Conservation (phyloP, 2,797 vertebrate species). For the Podarcis siculus region DNA sequence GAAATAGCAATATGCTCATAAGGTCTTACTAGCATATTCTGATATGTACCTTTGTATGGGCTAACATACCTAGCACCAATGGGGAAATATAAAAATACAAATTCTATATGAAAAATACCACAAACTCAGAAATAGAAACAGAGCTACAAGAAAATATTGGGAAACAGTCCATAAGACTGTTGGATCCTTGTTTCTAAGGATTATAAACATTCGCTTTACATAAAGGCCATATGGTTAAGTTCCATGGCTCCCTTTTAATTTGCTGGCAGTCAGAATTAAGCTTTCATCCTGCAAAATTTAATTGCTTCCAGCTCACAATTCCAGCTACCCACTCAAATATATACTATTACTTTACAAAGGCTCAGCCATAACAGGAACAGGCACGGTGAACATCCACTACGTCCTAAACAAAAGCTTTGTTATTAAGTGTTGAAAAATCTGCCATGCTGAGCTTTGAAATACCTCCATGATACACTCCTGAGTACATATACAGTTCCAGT, state of each 20-base stretch:
- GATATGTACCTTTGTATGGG: neutral
- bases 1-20: neutral
- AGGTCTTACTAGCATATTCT: neutral
- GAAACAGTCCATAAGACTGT: neutral
- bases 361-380: neutral
- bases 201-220: constrained; percentile 54
- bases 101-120: neutral
- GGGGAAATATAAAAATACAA: neutral
- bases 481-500: neutral
- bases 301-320: neutral
- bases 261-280: constrained; percentile 2
- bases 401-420: neutral
- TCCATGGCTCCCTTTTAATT: neutral
- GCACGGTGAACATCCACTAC: neutral
- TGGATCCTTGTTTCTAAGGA: constrained; percentile 47
- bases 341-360: neutral
- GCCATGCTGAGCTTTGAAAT: neutral
- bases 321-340: neutral
- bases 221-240: constrained; percentile 59
- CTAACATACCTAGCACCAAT: neutral
- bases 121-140: neutral
- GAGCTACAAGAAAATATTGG: neutral
- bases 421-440: neutral
- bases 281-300: constrained; percentile 6
- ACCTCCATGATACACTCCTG: neutral